Base-by-base conservation (phyloP, 2,888 invertebrate genomes). In the Caradrina clavipalpis region DNA sequence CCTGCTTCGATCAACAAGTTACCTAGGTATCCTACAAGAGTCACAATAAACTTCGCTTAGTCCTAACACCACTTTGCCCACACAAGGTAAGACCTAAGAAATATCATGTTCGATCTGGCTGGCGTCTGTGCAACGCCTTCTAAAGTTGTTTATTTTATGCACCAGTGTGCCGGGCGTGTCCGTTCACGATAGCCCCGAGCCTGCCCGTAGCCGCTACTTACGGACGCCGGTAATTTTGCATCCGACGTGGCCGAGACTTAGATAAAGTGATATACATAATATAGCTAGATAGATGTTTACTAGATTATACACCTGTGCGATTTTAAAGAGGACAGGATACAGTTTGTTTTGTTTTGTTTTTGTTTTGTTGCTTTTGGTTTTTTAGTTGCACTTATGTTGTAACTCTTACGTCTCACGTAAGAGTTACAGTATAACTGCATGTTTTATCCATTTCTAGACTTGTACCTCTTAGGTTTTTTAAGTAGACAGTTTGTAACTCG, bases 121-220 rank as follows among this genome's bases (percentile, higher is more conserved):
- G 60, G 59, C 55, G 76, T 79, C 71, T 82, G 77, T 57, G 59
- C 42, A 45, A 17, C 22, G 60, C 85, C 80, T 82, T 67, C 60
- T 51, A 47, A 69, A 70, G 79, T 86, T 87, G 87, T 86, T 88
- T 87, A 88, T 88, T 87, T 84, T 85, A 85, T 81, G 76, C 82
- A 73, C 72, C 64, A 62, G 76, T 65, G 73, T 62, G 64, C 55
- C 76, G 86, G 94, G 94, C 93, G 95, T 88, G 93, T 90, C 81
- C 72, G 76, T 83, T 90, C 94, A 94, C 94, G 94, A 93, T 85
- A 80, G 86, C 89, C 88, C 76, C 76, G 78, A 85, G 88, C 85
- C 82, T 85, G 85, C 87, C 87, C 90, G 90, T 89, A 88, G 90
- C 88, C 76, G 85, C 91, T 90, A 91, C 82, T 76, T 83, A 84